Percentiles rank a stretch among this genome's conserved stretches.
Evolutionary conservation across 1,140 invertebrate genomes (phyloP).

Genomic region (Drosophila orosa): DNA sequence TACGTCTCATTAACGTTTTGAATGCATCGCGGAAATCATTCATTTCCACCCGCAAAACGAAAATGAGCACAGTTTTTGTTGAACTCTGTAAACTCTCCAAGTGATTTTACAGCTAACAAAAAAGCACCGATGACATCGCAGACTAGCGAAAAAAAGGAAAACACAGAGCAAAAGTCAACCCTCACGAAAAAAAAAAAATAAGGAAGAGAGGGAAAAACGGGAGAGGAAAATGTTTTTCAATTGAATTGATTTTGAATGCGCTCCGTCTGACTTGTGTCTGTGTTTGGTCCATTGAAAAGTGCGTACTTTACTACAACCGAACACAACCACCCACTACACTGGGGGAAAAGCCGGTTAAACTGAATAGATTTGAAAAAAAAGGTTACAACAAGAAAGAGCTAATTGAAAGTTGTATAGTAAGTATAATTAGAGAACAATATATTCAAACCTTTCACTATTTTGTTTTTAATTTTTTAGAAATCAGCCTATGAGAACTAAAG

Average conservation of each 20-base stretch:
- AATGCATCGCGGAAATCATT: constrained; percentile 71
- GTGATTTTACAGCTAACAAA: constrained; percentile 54
- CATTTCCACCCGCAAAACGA: constrained; percentile 67
- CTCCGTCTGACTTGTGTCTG: constrained; percentile 66
- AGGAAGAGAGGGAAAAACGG: constrained; percentile 16
- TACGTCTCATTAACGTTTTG: constrained; percentile 77
- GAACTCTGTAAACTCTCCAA: constrained; percentile 63
- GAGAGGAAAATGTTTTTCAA: constrained; percentile 70
- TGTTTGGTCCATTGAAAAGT: constrained; percentile 72
- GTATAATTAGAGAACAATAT: no score
- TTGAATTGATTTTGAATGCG: constrained; percentile 80
- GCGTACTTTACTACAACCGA: constrained; percentile 44
- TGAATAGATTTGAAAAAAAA: not conserved
- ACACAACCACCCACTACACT: constrained; percentile 11
- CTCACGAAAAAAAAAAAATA: constrained; percentile 10
- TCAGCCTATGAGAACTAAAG: not conserved
- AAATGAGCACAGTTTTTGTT: constrained; percentile 58
- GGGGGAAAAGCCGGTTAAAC: not conserved
- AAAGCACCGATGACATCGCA: constrained; percentile 41
- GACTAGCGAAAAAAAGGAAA: constrained; percentile 22
- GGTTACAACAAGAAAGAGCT: not conserved
- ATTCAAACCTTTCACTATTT: not conserved
- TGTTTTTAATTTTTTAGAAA: not conserved
- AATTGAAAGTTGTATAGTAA: no score
- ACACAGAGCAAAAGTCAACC: constrained; percentile 34